phyloP scores from a whole-genome alignment of 2,888 invertebrate species.

The Sarcophaga carnaria region DNA sequence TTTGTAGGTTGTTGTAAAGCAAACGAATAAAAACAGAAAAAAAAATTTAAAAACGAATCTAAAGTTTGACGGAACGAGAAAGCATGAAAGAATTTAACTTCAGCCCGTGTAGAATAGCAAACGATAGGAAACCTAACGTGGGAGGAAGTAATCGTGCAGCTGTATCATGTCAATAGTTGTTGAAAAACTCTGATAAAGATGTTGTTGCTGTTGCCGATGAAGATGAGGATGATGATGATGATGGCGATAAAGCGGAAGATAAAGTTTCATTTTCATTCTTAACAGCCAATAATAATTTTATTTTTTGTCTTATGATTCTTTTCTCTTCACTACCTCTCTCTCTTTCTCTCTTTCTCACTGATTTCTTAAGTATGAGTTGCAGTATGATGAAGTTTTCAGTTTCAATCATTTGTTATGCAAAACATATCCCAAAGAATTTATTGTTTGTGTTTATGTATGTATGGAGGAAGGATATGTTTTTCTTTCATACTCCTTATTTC shows the following conservation, averaged over 20 bases:
- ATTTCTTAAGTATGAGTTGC: not conserved
- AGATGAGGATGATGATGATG: conserved; percentile 21
- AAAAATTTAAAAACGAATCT: conserved; percentile 24
- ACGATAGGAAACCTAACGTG: not conserved
- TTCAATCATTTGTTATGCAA: conserved; percentile 72
- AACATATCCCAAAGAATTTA: conserved; percentile 72
- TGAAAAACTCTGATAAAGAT: not conserved
- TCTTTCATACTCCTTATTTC: not conserved
- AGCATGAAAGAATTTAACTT: not conserved
- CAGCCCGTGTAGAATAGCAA: not conserved
- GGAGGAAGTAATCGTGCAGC: not conserved
- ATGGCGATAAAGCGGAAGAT: not conserved
- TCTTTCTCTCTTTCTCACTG: not conserved
- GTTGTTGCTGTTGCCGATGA: not conserved
- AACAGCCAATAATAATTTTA: conserved; percentile 35
- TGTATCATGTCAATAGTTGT: not conserved
- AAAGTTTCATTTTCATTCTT: conserved; percentile 20
- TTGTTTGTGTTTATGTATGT: conserved; percentile 16
- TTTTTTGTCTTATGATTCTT: not conserved
- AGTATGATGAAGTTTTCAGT: conserved; percentile 34
- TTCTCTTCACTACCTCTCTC: not conserved
- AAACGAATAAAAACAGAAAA: not conserved
- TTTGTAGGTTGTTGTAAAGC: conserved; percentile 64
- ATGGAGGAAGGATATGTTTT: too few species aligned
- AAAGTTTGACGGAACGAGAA: not conserved